Evolutionary conservation across 2,888 invertebrate species (phyloP), one percentile per base, ranked within the genome.

Genomic region (Oasisia sp.): DNA sequence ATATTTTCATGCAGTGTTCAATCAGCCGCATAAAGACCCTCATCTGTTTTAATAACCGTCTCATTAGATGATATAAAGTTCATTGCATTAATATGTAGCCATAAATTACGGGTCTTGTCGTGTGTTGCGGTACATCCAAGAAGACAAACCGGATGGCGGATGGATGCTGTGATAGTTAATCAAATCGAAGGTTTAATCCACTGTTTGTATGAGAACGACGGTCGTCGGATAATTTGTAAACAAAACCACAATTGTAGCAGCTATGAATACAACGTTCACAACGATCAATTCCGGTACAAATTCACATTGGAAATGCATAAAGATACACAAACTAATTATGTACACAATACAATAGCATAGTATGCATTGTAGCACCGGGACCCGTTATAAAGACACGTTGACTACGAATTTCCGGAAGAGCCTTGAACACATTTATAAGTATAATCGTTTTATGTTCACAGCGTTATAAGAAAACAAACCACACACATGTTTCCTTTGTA

Each of bases 41-140:
- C 27, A 74, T 74, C 74, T 74, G 27, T 74, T 74, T 74, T 74
- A 74, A 74, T 74, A 74, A 56, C n/a, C 74, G 74, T 74, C 74
- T 74, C 19, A 19, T 74, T 7, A 74, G 14, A 74, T 74, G 74
- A 74, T 74, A 74, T 19, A 74, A 74, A 74, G 74, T 27, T 74
- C 74, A 74, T 74, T 74, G 74, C 74, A 74, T 14, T 74, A 27
- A 74, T 74, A 74, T 74, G 7, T 7, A 74, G 7, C 19, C 27
- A 74, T 74, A 74, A 74, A 74, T 74, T 74, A 74, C 58, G 74
- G 19, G 7, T 14, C 50, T 50, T 50, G 50, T 14, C 9, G 12
- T 50, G 50, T 50, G 5, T 50, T 50, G 50, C 50, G 50, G 50
- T 74, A 27, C 27, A 7, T 74, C 27, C 27, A 74, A 74, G n/a